Percentiles rank a stretch among this genome's conserved stretches.
Conservation (phyloP, 2,888 invertebrate genomes). For the Erebia aethiops region DNA sequence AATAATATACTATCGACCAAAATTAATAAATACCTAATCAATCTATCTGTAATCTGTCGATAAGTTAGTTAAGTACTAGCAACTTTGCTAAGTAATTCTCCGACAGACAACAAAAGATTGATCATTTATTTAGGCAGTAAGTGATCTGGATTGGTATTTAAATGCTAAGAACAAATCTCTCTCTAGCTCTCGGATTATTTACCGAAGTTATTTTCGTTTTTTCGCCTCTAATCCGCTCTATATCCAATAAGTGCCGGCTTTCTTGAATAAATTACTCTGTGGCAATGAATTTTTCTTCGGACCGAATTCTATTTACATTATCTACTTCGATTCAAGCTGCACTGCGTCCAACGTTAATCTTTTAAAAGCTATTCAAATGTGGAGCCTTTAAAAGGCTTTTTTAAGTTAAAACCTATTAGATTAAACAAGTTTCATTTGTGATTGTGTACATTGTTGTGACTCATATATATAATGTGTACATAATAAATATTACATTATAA, state of each 20-base stretch:
- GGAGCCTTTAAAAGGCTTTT: conserved; percentile 7
- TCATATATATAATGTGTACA: no score
- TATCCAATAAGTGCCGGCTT: conserved; percentile 41
- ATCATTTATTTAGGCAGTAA: neutral
- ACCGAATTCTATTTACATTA: conserved; percentile 39
- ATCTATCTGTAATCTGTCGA: no score
- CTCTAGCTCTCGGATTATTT: neutral
- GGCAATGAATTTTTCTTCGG: conserved; percentile 36
- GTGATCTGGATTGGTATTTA: neutral
- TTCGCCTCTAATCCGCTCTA: conserved; percentile 31
- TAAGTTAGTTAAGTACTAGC: no score
- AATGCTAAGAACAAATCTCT: neutral
- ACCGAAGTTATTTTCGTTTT: conserved; percentile 18
- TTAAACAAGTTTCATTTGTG: neutral
- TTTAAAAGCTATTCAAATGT: conserved; percentile 28
- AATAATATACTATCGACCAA: no score
- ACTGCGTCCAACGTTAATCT: conserved; percentile 26
- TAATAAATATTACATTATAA: no score
- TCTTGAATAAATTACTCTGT: conserved; percentile 40
- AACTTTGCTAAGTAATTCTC: no score
- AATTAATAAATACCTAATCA: no score
- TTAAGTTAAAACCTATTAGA: neutral
- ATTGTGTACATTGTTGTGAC: neutral
- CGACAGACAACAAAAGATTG: no score
- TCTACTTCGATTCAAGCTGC: conserved; percentile 30